These are phyloP conservation scores for Liolophura sinensis DNA, from an alignment of 1,140 invertebrate genomes.

Conservation along the genomic window DNA sequence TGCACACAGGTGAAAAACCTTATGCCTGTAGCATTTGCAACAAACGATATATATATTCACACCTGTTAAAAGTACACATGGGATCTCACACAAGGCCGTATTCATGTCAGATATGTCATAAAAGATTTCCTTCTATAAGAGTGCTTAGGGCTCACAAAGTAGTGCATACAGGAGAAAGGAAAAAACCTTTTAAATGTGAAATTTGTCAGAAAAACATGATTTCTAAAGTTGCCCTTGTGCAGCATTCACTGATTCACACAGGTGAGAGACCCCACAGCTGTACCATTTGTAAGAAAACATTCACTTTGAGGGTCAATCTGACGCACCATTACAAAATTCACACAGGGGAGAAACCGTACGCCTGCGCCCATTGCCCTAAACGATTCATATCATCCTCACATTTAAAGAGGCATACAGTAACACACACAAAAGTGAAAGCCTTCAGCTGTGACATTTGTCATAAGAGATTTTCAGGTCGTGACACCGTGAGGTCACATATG, in stretches of 20 bases:
- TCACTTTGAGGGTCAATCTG: slow-evolving; percentile 4
- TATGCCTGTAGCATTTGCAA: no score
- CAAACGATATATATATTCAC: no score
- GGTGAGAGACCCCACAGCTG: slow-evolving; percentile 17
- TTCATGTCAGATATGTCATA: no score
- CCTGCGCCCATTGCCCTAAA: slow-evolving; percentile 83
- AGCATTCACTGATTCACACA: slow-evolving; percentile 17
- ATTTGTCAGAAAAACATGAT: no score
- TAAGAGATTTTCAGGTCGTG: slow-evolving; percentile 22
- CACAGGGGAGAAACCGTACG: slow-evolving; percentile 87
- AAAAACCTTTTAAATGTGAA: no score
- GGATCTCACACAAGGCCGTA: no score
- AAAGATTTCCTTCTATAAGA: no score
- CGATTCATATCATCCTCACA: slow-evolving; percentile 67
- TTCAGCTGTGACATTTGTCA: slow-evolving; percentile 12
- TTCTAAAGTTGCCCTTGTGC: no score
- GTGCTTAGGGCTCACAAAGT: no score
- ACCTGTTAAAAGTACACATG: no score
- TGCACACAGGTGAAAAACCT: no score
- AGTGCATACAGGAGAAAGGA: no score
- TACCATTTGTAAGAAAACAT: slow-evolving; percentile 16
- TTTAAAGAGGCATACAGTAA: slow-evolving; percentile 28
- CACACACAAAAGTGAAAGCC: slow-evolving; percentile 8
- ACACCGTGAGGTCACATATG: slow-evolving; percentile 26
- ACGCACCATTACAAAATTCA: slow-evolving; percentile 59